Conservation (phyloP, 2,113 vertebrate species). For the Myrmecobius fasciatus region DNA sequence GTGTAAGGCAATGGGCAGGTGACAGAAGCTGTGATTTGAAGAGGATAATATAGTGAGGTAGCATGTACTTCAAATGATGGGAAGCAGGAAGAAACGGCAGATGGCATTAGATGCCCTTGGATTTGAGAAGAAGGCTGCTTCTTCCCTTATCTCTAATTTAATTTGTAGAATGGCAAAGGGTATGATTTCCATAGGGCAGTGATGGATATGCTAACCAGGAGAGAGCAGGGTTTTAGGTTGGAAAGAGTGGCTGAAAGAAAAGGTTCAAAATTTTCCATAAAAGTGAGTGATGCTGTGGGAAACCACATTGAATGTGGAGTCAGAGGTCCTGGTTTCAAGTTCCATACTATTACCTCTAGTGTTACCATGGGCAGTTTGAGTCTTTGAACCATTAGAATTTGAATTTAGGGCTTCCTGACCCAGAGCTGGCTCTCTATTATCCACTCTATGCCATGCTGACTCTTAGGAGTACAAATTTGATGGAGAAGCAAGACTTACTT, state of each 20-base stretch:
- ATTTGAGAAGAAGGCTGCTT: neutral
- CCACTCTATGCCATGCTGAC: neutral
- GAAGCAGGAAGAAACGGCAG: neutral
- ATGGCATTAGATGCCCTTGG: neutral
- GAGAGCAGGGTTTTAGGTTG: neutral
- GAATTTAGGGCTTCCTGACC: neutral
- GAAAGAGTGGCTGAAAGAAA: neutral
- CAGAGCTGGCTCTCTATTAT: neutral
- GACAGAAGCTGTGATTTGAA: neutral
- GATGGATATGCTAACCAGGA: neutral
- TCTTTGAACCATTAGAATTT: neutral
- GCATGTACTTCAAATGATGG: neutral
- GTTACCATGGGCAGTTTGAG: neutral
- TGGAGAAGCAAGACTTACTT: neutral
- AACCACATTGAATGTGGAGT: neutral
- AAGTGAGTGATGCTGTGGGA: neutral
- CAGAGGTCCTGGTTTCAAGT: neutral
- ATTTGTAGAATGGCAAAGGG: neutral
- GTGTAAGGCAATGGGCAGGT: neutral
- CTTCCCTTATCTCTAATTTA: neutral
- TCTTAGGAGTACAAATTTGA: neutral
- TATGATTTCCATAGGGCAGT: neutral
- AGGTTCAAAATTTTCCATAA: neutral
- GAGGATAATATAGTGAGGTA: neutral
- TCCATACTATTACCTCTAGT: neutral